These are phyloP conservation scores for Trachelus stipa DNA, from an alignment of 2,888 invertebrate species.

Conservation along the genomic window DNA sequence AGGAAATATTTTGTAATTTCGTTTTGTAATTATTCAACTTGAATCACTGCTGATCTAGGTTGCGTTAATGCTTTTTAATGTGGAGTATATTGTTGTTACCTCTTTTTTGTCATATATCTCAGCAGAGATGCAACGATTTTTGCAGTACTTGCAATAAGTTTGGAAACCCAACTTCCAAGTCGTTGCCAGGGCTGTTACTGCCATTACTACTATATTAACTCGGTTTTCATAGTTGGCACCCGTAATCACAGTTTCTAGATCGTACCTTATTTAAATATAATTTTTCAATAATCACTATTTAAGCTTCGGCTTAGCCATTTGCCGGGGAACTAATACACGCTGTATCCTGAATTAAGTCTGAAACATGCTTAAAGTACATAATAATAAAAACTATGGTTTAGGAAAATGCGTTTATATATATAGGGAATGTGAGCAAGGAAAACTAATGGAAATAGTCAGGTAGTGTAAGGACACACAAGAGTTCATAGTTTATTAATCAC, in stretches of 20 bases:
- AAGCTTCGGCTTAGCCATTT: background rate
- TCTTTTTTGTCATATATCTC: background rate
- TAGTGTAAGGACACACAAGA: background rate
- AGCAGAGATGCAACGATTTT: background rate
- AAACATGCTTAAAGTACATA: background rate
- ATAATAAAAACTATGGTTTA: background rate
- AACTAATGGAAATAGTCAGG: background rate
- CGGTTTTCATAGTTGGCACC: background rate
- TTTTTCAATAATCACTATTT: background rate
- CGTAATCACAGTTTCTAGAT: background rate
- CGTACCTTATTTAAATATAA: background rate
- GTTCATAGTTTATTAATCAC: too few relatives aligned
- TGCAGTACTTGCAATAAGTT: background rate
- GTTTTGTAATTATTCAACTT: background rate
- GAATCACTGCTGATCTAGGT: background rate
- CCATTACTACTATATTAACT: background rate
- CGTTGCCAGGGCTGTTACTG: background rate
- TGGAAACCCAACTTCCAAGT: background rate
- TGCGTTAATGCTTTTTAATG: background rate
- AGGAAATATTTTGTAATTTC: background rate
- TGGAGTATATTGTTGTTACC: background rate
- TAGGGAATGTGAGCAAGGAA: background rate
- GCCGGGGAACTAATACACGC: background rate
- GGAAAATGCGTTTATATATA: background rate
- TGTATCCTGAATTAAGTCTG: background rate